Base-by-base conservation (phyloP, 2,888 invertebrate genomes). In the Leucophenga montana region DNA sequence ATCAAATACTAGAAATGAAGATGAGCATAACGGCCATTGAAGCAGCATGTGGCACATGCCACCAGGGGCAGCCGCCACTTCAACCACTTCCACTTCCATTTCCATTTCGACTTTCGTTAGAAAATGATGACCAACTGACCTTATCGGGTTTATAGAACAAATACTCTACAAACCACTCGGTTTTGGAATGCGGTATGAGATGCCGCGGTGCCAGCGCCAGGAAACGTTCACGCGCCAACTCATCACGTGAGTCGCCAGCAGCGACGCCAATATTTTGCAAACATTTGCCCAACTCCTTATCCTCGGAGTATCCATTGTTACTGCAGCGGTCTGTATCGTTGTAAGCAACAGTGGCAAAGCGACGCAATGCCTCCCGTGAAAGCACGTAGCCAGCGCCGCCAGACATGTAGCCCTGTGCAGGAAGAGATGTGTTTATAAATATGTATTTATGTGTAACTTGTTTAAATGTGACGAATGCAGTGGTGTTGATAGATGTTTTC, bases 351-450 rank as follows among this genome's bases (percentile, higher is more conserved):
- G 92, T 93, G 33, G 96, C 93, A 85, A 97, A 94, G 77, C 92
- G 90, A 67, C 91, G 92, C 3, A 96, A 85, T 2, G 97, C 96
- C 84, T 93, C 94, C 67, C 92, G 91, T 81, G 97, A 97, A 22
- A 99, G 90, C 50, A 99, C 96, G 88, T 99, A 99, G 6, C 98
- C 98, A 56, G 96, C 95, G 0, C 96, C 96, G 4, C 96, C 96
- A 80, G 95, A 95, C 95, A 96, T 96, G 86, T 96, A 96, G 0
- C 97, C 97, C 90, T 92, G 73, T 1, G 71, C 70, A 53, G 71
- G 75, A 22, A 50, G 53, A 53, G 53, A 16, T 1, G 16, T 2
- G 27, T 27, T 27, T 27, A 27, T 27, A 27, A 27, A 27, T 27
- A 27, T 27, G 4, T 27, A 4, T 27, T 27, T 27, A 27, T 3